Evolutionary conservation across 2,113 vertebrate species (phyloP).

Genomic region (Epinephelus lanceolatus): DNA sequence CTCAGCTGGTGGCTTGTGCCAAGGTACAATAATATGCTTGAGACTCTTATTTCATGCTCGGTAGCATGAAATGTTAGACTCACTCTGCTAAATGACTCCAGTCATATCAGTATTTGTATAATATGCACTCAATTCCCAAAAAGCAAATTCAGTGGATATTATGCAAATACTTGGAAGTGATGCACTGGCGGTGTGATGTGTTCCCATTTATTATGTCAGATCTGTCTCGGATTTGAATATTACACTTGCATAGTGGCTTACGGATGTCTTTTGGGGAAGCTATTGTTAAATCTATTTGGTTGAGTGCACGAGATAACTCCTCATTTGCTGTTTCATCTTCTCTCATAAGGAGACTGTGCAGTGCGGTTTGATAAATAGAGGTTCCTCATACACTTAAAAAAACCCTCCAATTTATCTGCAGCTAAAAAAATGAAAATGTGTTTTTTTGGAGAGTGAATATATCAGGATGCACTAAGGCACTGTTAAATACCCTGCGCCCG

Average conservation of each 20-base stretch:
- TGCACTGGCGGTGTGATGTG: neutral
- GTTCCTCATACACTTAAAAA: constrained; percentile 7
- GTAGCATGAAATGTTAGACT: neutral
- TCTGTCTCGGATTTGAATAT: constrained; percentile 30
- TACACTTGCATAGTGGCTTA: neutral
- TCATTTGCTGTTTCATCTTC: neutral
- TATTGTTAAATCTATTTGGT: neutral
- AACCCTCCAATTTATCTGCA: neutral
- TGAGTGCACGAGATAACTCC: neutral
- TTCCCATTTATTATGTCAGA: neutral
- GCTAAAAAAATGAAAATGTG: neutral
- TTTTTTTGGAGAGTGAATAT: neutral
- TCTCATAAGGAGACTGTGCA: neutral
- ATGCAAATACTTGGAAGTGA: neutral
- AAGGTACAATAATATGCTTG: constrained; percentile 85
- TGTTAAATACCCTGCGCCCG: constrained; percentile 26
- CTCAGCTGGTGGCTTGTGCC: constrained; percentile 97
- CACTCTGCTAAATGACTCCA: neutral
- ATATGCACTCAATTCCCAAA: neutral
- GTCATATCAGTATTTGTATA: neutral
- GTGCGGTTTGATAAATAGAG: neutral
- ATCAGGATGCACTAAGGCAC: neutral
- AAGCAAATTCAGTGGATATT: neutral
- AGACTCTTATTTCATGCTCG: too few species aligned
- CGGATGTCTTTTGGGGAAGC: neutral